Evolutionary conservation across 2,113 vertebrate species (phyloP).

Genomic region (Clupea harengus): DNA sequence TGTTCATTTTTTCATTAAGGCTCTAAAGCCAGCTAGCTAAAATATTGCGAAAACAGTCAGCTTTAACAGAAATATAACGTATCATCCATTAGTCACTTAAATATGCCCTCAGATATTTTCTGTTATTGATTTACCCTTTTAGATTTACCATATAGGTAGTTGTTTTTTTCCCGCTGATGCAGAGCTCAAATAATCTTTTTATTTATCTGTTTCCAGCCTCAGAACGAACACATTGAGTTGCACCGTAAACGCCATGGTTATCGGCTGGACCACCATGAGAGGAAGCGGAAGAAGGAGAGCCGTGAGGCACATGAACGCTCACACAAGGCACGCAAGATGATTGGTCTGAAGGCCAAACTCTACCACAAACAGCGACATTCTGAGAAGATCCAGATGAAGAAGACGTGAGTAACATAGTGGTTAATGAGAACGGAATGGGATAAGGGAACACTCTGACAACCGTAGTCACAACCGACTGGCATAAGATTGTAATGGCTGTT

Average conservation of each 20-base stretch:
- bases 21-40: too few species aligned
- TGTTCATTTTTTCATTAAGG: too few species aligned
- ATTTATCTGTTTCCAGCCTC: constrained; percentile 73
- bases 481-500: background rate
- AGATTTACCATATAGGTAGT: background rate
- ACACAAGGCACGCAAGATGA: constrained; percentile 93
- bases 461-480: background rate
- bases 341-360: constrained; percentile 95
- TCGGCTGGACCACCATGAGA: constrained; percentile 95
- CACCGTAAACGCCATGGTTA: constrained; percentile 94
- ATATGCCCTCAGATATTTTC: background rate
- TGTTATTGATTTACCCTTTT: background rate
- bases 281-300: constrained; percentile 92
- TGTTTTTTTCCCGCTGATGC: background rate
- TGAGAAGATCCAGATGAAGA: constrained; percentile 99
- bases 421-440: background rate
- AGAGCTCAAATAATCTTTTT: background rate
- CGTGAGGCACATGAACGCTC: constrained; percentile 91
- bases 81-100: background rate
- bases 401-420: constrained; percentile 81
- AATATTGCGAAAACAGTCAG: too few species aligned
- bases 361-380: constrained; percentile 96
- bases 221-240: constrained; percentile 96
- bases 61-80: background rate
- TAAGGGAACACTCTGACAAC: background rate